phyloP scores from a whole-genome alignment of 2,797 vertebrate species.

The Pyrocephalus nanus region DNA sequence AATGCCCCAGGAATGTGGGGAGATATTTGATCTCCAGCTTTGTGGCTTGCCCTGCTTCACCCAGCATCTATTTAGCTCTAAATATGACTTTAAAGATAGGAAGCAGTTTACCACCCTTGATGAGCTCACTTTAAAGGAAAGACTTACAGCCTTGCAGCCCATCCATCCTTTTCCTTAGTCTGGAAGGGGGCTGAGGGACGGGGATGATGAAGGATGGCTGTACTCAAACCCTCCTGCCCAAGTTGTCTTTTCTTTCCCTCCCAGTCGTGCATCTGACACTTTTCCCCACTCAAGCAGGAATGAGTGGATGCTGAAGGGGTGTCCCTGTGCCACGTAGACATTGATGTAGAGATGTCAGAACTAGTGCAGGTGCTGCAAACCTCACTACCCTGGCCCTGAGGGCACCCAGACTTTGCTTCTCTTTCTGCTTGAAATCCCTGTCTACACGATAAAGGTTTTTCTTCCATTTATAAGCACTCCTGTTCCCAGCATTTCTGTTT shows the following conservation, averaged over 20 bases:
- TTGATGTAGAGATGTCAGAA: background rate
- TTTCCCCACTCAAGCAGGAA: background rate
- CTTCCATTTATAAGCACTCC: background rate
- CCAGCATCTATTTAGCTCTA: background rate
- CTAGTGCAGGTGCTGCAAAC: background rate
- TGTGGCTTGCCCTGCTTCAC: background rate
- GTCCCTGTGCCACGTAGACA: background rate
- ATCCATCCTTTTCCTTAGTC: rapidly evolving
- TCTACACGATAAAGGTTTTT: background rate
- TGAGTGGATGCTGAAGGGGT: rapidly evolving
- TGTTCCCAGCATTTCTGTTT: background rate
- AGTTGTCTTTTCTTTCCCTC: background rate
- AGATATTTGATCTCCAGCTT: background rate
- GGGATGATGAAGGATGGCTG: too few species aligned
- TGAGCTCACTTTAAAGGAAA: background rate
- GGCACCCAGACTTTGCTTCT: background rate
- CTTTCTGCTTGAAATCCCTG: background rate
- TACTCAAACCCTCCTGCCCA: background rate
- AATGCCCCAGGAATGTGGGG: background rate
- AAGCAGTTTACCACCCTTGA: rapidly evolving
- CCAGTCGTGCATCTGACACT: background rate
- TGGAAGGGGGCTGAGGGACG: background rate
- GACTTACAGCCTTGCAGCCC: background rate
- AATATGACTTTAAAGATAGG: background rate
- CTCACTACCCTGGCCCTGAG: background rate